These are phyloP conservation scores for Camponotus floridanus DNA, from an alignment of 1,140 invertebrate species.

Conservation along the genomic window DNA sequence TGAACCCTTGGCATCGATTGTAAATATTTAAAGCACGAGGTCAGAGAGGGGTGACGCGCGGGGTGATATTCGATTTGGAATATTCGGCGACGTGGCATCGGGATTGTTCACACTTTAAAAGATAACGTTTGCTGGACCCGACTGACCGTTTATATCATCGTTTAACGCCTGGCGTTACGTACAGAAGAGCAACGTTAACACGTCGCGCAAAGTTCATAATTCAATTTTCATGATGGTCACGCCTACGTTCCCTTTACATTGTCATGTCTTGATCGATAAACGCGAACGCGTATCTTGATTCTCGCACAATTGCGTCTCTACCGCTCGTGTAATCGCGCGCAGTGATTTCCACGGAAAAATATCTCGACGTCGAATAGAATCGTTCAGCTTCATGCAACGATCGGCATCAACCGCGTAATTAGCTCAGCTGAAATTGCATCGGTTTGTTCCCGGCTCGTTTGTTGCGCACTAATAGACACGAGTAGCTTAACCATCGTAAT, in stretches of 20 bases:
- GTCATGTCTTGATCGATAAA: constrained; percentile 48
- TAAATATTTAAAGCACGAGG: constrained; percentile 83
- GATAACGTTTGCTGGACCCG: neutral
- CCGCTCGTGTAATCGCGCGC: neutral
- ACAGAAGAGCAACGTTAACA: constrained; percentile 13
- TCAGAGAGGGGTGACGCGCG: constrained; percentile 68
- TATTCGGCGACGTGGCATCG: constrained; percentile 31
- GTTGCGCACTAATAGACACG: constrained; percentile 31
- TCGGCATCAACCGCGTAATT: constrained; percentile 17
- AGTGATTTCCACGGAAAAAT: neutral
- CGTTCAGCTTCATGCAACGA: neutral
- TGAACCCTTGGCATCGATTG: constrained; percentile 81
- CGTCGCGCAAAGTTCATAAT: constrained; percentile 31
- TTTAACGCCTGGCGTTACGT: neutral
- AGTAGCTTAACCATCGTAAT: constrained; percentile 14
- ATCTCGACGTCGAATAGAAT: constrained; percentile 1
- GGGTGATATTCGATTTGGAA: constrained; percentile 18
- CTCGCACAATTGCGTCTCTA: constrained; percentile 11
- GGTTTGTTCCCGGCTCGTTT: neutral
- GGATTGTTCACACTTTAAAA: constrained; percentile 2
- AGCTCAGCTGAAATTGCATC: constrained; percentile 25
- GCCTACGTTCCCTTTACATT: constrained; percentile 32
- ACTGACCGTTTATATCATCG: constrained; percentile 3
- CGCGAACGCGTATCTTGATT: constrained; percentile 31
- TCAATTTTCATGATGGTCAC: constrained; percentile 39